These are phyloP conservation scores for Eupeodes latifasciatus DNA, from an alignment of 2,888 invertebrate genomes.

Conservation along the genomic window DNA sequence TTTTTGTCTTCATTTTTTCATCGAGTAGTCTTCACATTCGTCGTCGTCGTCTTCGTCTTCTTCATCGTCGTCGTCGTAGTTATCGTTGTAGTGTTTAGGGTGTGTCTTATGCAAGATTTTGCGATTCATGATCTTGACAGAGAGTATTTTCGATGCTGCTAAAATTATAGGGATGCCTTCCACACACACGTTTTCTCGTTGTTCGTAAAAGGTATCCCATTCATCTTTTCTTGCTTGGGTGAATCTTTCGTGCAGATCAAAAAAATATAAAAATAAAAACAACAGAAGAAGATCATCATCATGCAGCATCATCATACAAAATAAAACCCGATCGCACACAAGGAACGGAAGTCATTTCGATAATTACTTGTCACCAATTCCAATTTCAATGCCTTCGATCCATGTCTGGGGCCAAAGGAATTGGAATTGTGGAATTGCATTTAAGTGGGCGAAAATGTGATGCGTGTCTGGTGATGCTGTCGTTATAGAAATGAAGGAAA, in stretches of 20 bases:
- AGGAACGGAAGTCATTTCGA: slow-evolving; percentile 76
- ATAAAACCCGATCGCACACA: slow-evolving; percentile 47
- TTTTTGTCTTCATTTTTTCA: not conserved
- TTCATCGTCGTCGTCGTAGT: slow-evolving; percentile 1
- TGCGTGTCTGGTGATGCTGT: slow-evolving; percentile 15
- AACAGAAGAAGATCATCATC: slow-evolving; percentile 17
- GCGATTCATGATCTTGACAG: slow-evolving; percentile 58
- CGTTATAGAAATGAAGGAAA: slow-evolving; percentile 23
- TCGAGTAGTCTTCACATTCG: not conserved
- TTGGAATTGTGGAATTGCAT: slow-evolving; percentile 5
- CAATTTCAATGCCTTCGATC: slow-evolving; percentile 41
- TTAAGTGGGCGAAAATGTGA: slow-evolving; percentile 66
- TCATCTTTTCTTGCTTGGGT: slow-evolving; percentile 57
- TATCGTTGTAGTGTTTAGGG: slow-evolving; percentile 37
- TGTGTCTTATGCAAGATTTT: slow-evolving; percentile 51
- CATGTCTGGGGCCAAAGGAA: slow-evolving; percentile 10
- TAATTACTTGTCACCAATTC: slow-evolving; percentile 76
- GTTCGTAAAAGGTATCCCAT: slow-evolving; percentile 49
- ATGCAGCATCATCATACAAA: not conserved
- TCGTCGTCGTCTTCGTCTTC: not conserved
- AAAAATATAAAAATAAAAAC: not conserved
- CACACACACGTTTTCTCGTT: slow-evolving; percentile 20
- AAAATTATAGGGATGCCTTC: slow-evolving; percentile 61
- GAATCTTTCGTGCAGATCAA: slow-evolving; percentile 49
- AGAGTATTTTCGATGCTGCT: slow-evolving; percentile 39